Percentiles rank a stretch among this genome's conserved stretches.
These are phyloP conservation scores for Carapus acus DNA, from an alignment of 2,797 vertebrate species.

Conservation along the genomic window DNA sequence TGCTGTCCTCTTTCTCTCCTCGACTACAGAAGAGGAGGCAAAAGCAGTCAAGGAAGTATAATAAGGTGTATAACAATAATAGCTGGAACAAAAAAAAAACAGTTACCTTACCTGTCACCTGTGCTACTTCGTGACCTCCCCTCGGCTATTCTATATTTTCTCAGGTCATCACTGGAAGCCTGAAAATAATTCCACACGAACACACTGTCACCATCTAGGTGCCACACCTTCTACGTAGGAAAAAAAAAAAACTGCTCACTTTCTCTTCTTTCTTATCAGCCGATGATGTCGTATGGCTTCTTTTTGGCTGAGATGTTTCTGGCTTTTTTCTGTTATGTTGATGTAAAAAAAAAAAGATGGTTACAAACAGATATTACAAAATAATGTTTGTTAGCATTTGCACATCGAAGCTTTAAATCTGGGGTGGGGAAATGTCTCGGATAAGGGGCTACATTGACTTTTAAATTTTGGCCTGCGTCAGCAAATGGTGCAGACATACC, in stretches of 20 bases:
- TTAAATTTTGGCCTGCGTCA: too few species aligned
- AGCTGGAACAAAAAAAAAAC: neutral
- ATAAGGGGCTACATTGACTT: too few species aligned
- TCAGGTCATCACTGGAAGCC: slow-evolving; percentile 13
- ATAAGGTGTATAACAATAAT: too few species aligned
- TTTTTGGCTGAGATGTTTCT: slow-evolving; percentile 69
- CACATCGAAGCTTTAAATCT: too few species aligned
- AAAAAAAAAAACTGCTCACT: neutral
- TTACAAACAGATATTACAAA: too few species aligned
- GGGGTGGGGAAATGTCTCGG: too few species aligned
- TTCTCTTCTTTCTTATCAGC: neutral
- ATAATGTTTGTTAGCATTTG: too few species aligned
- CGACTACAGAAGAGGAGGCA: slow-evolving; percentile 26
- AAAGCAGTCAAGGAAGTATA: slow-evolving; percentile 13
- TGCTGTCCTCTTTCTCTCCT: slow-evolving; percentile 27
- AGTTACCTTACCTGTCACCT: slow-evolving; percentile 34
- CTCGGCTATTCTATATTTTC: slow-evolving; percentile 3
- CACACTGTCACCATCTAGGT: neutral
- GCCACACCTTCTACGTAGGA: neutral
- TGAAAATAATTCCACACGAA: slow-evolving; percentile 1
- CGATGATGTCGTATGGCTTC: slow-evolving; percentile 52
- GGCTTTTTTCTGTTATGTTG: slow-evolving; percentile 38
- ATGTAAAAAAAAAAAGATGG: neutral
- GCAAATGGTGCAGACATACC: too few species aligned
- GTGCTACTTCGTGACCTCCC: slow-evolving; percentile 1